Evolutionary conservation across 2,888 invertebrate genomes (phyloP).

Genomic region (Drosophila robusta): DNA sequence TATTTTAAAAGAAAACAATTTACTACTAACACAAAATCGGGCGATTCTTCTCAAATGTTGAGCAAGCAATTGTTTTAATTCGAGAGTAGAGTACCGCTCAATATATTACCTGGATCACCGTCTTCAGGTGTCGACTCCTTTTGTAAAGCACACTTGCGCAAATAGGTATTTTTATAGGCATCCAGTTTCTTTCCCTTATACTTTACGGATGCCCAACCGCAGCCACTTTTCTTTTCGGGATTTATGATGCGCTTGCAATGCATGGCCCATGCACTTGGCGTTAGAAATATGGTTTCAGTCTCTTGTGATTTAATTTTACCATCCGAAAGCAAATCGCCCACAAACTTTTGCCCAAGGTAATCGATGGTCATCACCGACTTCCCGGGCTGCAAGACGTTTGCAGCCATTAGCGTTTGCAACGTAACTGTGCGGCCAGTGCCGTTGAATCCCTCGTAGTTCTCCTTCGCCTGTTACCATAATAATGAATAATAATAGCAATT

Average conservation of each 20-base stretch:
- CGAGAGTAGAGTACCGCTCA: neutral
- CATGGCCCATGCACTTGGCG: conserved; percentile 97
- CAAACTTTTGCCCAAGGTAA: conserved; percentile 96
- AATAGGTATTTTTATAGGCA: conserved; percentile 94
- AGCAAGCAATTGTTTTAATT: too few species aligned
- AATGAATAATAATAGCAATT: neutral
- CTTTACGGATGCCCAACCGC: conserved; percentile 96
- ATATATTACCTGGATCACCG: conserved; percentile 70
- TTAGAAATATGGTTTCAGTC: conserved; percentile 93
- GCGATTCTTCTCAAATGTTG: too few species aligned
- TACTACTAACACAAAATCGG: neutral
- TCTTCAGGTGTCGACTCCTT: conserved; percentile 85
- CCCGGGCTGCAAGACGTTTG: conserved; percentile 93
- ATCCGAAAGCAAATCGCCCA: conserved; percentile 93
- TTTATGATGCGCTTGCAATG: conserved; percentile 96
- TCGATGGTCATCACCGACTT: conserved; percentile 94
- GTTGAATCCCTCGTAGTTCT: conserved; percentile 84
- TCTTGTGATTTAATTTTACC: conserved; percentile 96
- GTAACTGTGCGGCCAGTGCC: conserved; percentile 90
- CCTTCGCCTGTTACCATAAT: conserved; percentile 68
- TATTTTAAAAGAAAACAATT: conserved; percentile 39
- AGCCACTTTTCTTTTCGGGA: conserved; percentile 95
- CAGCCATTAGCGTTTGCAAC: conserved; percentile 93
- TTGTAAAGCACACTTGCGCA: conserved; percentile 89
- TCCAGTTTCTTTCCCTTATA: conserved; percentile 95